A percentile compares a stretch with the other conserved stretches of the same genome.
phyloP scores from a whole-genome alignment of 2,888 invertebrate species.

The Notodonta dromedarius region DNA sequence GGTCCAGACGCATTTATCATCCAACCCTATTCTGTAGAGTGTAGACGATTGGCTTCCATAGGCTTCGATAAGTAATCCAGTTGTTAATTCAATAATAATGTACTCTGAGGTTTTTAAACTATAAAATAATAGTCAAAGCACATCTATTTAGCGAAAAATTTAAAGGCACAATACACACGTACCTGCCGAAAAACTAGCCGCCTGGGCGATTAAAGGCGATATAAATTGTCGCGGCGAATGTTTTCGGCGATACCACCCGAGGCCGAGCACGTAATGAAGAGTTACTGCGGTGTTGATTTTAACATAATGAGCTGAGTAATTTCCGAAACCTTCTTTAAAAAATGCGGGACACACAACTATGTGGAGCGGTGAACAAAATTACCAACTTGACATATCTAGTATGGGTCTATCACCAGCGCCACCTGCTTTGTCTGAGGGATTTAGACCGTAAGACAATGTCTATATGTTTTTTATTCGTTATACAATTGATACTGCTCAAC shows the following conservation, averaged over 20 bases:
- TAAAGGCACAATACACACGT: neutral
- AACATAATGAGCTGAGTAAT: constrained; percentile 67
- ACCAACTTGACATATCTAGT: neutral
- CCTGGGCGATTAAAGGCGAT: constrained; percentile 49
- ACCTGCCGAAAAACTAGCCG: constrained; percentile 17
- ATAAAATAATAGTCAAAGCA: neutral
- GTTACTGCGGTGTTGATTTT: constrained; percentile 70
- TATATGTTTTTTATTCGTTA: too few relatives aligned
- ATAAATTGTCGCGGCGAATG: constrained; percentile 49
- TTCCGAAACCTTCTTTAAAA: constrained; percentile 48
- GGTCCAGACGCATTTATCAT: too few relatives aligned
- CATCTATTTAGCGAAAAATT: neutral
- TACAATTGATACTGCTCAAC: too few relatives aligned
- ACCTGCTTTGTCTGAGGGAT: too few relatives aligned
- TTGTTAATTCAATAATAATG: too few relatives aligned
- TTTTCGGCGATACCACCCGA: constrained; percentile 53
- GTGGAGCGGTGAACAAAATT: neutral
- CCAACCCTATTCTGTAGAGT: too few relatives aligned
- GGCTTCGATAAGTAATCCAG: too few relatives aligned
- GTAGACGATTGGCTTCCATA: too few relatives aligned
- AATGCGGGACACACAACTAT: constrained; percentile 35
- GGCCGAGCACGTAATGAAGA: constrained; percentile 61
- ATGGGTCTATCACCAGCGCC: too few relatives aligned
- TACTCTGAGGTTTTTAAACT: too few relatives aligned
- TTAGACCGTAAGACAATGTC: too few relatives aligned